Conservation (phyloP, 2,888 invertebrate genomes). For the Syrphus vitripennis region DNA sequence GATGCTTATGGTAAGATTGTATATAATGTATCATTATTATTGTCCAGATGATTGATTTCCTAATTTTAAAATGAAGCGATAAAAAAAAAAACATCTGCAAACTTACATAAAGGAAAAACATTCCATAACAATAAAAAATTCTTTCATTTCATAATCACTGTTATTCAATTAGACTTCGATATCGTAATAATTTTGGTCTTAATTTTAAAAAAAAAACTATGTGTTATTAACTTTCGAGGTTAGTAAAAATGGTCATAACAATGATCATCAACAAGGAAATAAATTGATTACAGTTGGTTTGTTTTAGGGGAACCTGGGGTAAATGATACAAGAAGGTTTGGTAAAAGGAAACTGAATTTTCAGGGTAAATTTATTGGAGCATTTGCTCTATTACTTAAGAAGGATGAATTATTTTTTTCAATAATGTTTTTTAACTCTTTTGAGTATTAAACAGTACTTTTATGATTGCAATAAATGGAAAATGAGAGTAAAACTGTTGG, state of each 20-base stretch:
- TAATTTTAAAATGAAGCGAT: background rate
- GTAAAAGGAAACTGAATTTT: too few relatives aligned
- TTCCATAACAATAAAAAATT: background rate
- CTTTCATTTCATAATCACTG: background rate
- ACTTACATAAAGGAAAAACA: background rate
- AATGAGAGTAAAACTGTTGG: too few relatives aligned
- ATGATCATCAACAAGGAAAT: background rate
- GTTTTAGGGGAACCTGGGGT: background rate
- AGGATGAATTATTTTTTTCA: too few relatives aligned
- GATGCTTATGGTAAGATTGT: background rate
- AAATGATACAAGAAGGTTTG: background rate
- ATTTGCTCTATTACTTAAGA: too few relatives aligned
- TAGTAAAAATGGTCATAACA: background rate
- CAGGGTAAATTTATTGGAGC: too few relatives aligned
- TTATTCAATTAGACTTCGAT: background rate
- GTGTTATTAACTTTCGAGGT: background rate
- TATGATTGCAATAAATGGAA: too few relatives aligned
- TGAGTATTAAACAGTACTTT: too few relatives aligned
- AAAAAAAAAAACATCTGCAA: background rate
- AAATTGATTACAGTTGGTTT: background rate
- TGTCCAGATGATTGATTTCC: slow-evolving; percentile 2
- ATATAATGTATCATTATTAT: background rate
- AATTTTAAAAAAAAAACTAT: background rate
- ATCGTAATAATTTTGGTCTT: background rate
- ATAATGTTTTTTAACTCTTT: too few relatives aligned